Conservation (phyloP, 2,797 vertebrate species). For the Argyrosomus regius region DNA sequence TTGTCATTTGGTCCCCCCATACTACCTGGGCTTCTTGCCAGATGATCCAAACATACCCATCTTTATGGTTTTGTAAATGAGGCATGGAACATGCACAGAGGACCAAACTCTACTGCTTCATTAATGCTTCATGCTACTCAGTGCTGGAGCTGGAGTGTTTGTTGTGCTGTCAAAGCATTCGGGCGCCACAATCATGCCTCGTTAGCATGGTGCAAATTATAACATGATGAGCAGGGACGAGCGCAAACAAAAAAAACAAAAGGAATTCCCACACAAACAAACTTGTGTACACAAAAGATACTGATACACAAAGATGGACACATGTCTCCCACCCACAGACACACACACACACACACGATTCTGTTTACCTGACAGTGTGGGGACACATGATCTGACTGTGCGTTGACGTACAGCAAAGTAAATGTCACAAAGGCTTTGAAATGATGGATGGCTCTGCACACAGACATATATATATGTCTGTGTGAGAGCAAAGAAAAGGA, state of each 20-base stretch:
- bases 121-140: constrained; percentile 28
- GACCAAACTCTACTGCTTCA: constrained; percentile 35
- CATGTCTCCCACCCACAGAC: neutral
- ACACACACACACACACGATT: neutral
- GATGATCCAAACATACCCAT: constrained; percentile 36
- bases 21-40: constrained; percentile 38
- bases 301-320: neutral
- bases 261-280: constrained; percentile 14
- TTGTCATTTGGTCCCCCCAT: constrained; percentile 9
- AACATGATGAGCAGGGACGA: constrained; percentile 13
- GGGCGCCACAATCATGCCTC: neutral
- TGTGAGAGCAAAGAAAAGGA: neutral
- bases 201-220: neutral
- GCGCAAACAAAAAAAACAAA: constrained; percentile 7
- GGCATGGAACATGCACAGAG: constrained; percentile 28
- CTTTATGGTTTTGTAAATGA: constrained; percentile 50
- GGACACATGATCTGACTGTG: neutral
- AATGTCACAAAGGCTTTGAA: constrained; percentile 5
- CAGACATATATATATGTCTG: neutral
- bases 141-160: constrained; percentile 9
- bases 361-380: neutral
- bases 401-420: constrained; percentile 1
- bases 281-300: constrained; percentile 5
- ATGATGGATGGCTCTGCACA: constrained; percentile 14
- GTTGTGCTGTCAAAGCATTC: constrained; percentile 23